Conservation (phyloP, 2,888 invertebrate genomes). For the Noctua fimbriata region DNA sequence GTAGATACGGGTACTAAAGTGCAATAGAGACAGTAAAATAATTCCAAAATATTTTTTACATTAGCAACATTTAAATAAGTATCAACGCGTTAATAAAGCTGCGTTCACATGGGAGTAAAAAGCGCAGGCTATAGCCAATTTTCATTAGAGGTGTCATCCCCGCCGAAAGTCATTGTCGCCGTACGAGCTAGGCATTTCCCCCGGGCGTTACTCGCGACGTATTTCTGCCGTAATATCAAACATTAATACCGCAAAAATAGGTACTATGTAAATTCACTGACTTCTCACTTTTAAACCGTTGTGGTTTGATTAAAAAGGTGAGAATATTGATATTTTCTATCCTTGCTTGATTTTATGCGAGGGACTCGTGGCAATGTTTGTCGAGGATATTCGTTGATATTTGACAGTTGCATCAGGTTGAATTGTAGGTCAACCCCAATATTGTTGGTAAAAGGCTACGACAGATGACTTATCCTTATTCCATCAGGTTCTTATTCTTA, state of each 20-base stretch:
- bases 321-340: neutral
- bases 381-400: neutral
- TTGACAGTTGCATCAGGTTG: neutral
- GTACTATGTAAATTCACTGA: conserved; percentile 43
- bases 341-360: neutral
- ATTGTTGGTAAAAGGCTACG: neutral
- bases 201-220: conserved; percentile 54
- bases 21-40: neutral
- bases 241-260: conserved; percentile 34
- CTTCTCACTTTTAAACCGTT: conserved; percentile 24
- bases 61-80: conserved; percentile 40
- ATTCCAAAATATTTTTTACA: conserved; percentile 9
- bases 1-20: neutral
- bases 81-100: conserved; percentile 31
- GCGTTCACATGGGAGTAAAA: conserved; percentile 55
- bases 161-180: conserved; percentile 59
- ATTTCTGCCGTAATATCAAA: conserved; percentile 61
- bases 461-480: neutral
- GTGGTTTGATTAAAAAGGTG: neutral
- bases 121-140: conserved; percentile 58
- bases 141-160: conserved; percentile 63
- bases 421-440: neutral
- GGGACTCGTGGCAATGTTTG: neutral
- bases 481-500: no score
- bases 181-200: conserved; percentile 65